A percentile compares a stretch with the other conserved stretches of the same genome.
These are phyloP conservation scores for Teleogryllus oceanicus DNA, from an alignment of 2,888 invertebrate species.

Conservation along the genomic window DNA sequence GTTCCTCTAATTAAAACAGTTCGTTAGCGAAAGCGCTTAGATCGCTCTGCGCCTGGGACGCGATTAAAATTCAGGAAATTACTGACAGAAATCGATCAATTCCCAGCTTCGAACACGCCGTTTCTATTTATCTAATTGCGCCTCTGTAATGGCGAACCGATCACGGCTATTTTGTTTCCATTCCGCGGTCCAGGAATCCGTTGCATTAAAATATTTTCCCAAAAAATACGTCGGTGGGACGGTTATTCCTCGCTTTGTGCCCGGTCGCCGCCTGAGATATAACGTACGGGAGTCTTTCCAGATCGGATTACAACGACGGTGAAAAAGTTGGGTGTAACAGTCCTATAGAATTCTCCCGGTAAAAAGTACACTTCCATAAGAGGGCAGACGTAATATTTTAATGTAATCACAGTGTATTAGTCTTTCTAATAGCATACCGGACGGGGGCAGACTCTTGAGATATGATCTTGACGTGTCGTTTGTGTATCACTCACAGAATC, in stretches of 20 bases:
- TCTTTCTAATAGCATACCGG: slow-evolving; percentile 1
- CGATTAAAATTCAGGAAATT: no score
- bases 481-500: slow-evolving; percentile 3
- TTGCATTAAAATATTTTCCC: not conserved
- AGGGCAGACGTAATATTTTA: slow-evolving; percentile 18
- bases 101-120: no score
- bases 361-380: slow-evolving; percentile 11
- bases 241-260: not conserved
- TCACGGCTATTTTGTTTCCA: not conserved
- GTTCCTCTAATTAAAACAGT: not conserved
- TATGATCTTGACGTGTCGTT: slow-evolving; percentile 9
- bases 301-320: not conserved
- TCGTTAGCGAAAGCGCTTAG: not conserved
- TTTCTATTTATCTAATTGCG: no score
- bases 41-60: no score
- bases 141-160: no score
- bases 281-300: not conserved
- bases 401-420: slow-evolving; percentile 18
- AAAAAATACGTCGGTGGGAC: not conserved
- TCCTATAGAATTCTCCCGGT: not conserved
- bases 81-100: no score
- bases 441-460: not conserved
- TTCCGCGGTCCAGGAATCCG: not conserved
- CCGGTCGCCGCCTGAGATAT: not conserved
- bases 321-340: slow-evolving; percentile 9